These are phyloP conservation scores for Chaetorhynchus papuensis DNA, from an alignment of 2,113 vertebrate species.

Conservation along the genomic window DNA sequence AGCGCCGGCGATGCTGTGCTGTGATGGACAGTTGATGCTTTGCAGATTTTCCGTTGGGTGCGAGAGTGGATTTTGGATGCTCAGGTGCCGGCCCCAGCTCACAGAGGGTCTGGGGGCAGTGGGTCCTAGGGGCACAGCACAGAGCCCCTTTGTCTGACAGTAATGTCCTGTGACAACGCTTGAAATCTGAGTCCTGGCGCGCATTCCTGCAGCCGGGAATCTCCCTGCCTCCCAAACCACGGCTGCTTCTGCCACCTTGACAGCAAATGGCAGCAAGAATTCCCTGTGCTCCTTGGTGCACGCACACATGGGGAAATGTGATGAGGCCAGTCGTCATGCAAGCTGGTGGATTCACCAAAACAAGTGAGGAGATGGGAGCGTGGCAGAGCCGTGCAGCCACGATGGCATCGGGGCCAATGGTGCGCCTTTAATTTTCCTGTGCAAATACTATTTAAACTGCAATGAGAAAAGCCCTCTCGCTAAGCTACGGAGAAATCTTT, in stretches of 20 bases:
- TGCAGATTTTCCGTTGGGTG: neutral
- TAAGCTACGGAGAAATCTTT: slow-evolving; percentile 78
- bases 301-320: neutral
- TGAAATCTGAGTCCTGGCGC: slow-evolving; percentile 44
- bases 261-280: neutral
- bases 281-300: neutral
- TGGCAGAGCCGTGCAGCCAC: neutral
- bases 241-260: neutral
- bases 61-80: neutral
- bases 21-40: neutral
- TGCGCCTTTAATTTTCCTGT: slow-evolving; percentile 76
- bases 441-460: slow-evolving; percentile 80
- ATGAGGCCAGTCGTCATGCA: rapidly evolving
- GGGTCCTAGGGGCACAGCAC: slow-evolving; percentile 1
- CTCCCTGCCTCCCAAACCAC: neutral
- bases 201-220: slow-evolving; percentile 38
- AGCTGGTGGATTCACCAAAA: neutral
- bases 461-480: slow-evolving; percentile 70
- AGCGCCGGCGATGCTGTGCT: rapidly evolving
- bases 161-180: slow-evolving; percentile 67
- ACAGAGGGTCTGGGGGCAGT: neutral
- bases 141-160: slow-evolving; percentile 63
- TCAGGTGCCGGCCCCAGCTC: neutral
- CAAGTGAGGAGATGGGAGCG: neutral
- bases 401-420: neutral